Evolutionary conservation across 2,888 invertebrate genomes (phyloP), one percentile per base, ranked within the genome.

Genomic region (Tenthredo distinguenda): DNA sequence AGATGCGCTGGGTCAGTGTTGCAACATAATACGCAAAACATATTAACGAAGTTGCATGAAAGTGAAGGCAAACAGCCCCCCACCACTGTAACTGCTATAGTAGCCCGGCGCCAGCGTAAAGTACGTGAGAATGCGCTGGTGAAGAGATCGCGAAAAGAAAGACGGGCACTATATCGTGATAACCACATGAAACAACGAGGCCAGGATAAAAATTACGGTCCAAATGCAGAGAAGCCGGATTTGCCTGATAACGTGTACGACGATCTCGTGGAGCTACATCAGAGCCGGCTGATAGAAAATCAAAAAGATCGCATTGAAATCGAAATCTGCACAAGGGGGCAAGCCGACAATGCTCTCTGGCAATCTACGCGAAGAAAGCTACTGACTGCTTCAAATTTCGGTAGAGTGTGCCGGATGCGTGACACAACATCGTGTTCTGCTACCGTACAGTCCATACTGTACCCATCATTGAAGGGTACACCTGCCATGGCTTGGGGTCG

Each of bases 331-430:
- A 88, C 88, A 9, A 84, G 79, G 47, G 77, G 83, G 15, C 88
- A 88, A 85, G 76, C 68, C 9, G 21, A 50, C 10, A 82, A 40
- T 18, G 71, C 85, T 5, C 81, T 72, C 26, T 89, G 88, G 89
- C 62, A 71, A 18, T 15, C 85, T 26, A 84, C 86, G 58, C 85
- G 87, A 71, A 84, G 68, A 74, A 50, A 85, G 12, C 71, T 88
- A 58, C 47, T 89, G 34, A 88, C 89, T 6, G 85, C 88, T 40
- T 88, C 88, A 1, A 85, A 88, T 84, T 89, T 88, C 85, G 87
- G 86, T 26, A 21, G 40, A 21, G 68, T 87, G 31, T 87, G 86
- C 68, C 77, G 84, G 1, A 84, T 50, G 79, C 77, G 76, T 85
- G n/a, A 10, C 34, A 76, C 79, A 4, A 87, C 87, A 10, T 86